phyloP scores from a whole-genome alignment of 1,140 invertebrate species.

The Plutomurus gul region DNA sequence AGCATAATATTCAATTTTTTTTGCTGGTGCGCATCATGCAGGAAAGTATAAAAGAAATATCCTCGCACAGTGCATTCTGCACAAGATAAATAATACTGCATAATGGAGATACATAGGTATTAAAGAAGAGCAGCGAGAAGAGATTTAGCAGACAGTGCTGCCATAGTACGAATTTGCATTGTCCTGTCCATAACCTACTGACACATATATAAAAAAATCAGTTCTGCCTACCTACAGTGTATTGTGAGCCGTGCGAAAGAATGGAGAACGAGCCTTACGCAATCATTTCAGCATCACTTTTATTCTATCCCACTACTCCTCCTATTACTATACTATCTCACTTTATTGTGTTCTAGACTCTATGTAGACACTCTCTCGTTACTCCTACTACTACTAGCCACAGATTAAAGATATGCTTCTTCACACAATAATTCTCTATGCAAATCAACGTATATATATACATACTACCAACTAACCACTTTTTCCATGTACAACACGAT shows the following conservation, averaged over 20 bases:
- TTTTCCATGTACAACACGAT: no score
- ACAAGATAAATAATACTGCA: background rate
- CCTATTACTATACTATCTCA: background rate
- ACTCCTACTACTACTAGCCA: no score
- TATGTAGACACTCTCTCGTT: background rate
- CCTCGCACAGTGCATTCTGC: background rate
- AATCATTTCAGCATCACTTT: slow-evolving; percentile 5
- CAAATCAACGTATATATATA: no score
- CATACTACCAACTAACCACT: no score
- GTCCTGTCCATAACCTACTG: slow-evolving; percentile 40
- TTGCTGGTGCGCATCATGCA: no score
- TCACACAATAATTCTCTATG: no score
- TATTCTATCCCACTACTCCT: slow-evolving; percentile 2
- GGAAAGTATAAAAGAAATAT: background rate
- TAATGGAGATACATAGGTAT: background rate
- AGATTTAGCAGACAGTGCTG: background rate
- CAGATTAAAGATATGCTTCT: no score
- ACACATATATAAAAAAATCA: slow-evolving; percentile 36
- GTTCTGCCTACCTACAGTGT: background rate
- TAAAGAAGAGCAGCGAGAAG: background rate
- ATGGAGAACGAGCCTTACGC: slow-evolving; percentile 7
- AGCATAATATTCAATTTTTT: no score
- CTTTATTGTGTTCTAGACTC: background rate
- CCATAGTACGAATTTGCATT: slow-evolving; percentile 16
- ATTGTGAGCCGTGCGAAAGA: background rate